Conservation (phyloP, 1,140 invertebrate species). For the Harpegnathos saltator region DNA sequence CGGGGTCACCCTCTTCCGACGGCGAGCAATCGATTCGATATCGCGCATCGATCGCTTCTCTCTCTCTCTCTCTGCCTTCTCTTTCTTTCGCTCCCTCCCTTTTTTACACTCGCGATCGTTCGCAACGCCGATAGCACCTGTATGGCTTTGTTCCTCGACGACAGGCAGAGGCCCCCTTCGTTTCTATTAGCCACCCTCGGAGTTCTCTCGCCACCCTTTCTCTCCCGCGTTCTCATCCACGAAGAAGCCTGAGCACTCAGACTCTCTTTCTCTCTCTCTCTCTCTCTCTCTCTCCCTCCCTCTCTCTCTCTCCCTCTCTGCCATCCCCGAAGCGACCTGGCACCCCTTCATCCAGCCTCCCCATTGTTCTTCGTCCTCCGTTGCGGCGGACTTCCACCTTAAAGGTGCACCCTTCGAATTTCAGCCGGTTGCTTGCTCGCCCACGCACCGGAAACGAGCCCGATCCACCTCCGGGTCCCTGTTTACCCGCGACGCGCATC, state of each 20-base stretch:
- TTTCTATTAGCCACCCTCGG: slow-evolving; percentile 76
- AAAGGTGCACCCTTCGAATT: slow-evolving; percentile 70
- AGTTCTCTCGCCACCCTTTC: slow-evolving; percentile 64
- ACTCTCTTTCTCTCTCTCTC: slow-evolving; percentile 40
- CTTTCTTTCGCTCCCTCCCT: background rate
- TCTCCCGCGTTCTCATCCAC: slow-evolving; percentile 53
- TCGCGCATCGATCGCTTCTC: slow-evolving; percentile 23
- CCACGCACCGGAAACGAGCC: background rate
- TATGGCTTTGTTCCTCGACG: slow-evolving; percentile 70
- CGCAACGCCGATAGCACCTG: slow-evolving; percentile 61
- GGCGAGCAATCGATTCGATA: background rate
- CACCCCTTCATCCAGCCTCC: slow-evolving; percentile 60
- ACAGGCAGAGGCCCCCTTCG: slow-evolving; percentile 74
- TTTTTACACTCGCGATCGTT: slow-evolving; percentile 30
- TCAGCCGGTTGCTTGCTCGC: background rate
- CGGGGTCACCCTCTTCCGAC: background rate
- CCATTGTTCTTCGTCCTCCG: slow-evolving; percentile 74
- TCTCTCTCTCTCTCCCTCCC: slow-evolving; percentile 58
- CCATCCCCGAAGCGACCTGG: slow-evolving; percentile 60
- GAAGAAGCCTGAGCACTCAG: slow-evolving; percentile 63
- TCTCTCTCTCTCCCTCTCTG: slow-evolving; percentile 56
- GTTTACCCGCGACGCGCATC: slow-evolving; percentile 65
- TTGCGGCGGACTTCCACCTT: slow-evolving; percentile 67
- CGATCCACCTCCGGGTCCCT: slow-evolving; percentile 49
- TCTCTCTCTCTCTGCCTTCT: too few species aligned